Conservation (phyloP, 2,113 vertebrate genomes). For the Ammodytes marinus region DNA sequence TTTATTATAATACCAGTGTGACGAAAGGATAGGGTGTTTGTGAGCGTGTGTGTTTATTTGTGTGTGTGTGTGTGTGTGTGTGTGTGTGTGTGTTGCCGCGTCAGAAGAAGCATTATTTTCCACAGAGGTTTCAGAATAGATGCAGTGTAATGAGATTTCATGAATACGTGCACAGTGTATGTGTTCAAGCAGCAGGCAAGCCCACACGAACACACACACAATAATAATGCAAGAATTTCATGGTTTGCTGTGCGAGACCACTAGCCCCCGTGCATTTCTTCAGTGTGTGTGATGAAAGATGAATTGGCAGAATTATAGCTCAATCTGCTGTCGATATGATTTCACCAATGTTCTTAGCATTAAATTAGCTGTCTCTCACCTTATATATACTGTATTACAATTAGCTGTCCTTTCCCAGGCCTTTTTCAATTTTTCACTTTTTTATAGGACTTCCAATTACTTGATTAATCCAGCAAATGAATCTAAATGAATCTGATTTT, state of each 20-base stretch:
- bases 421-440: neutral
- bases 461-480: neutral
- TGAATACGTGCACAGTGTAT: constrained; percentile 35
- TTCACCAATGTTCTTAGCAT: neutral
- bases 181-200: neutral
- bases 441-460: neutral
- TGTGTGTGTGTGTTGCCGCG: constrained; percentile 4
- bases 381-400: neutral
- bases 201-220: neutral
- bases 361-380: neutral
- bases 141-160: constrained; percentile 50
- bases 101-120: neutral
- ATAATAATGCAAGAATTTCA: neutral
- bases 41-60: constrained; percentile 5
- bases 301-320: neutral
- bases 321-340: neutral
- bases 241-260: neutral
- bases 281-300: neutral
- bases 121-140: constrained; percentile 11
- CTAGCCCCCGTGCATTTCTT: neutral
- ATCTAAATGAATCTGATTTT: neutral
- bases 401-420: neutral
- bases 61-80: neutral
- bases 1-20: constrained; percentile 19
- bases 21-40: neutral